A percentile compares a stretch with the other conserved stretches of the same genome.
Evolutionary conservation across 30 jellyfish, hydroid and myxozoan species (phyloP).

Genomic region (Chironex yamaguchii): DNA sequence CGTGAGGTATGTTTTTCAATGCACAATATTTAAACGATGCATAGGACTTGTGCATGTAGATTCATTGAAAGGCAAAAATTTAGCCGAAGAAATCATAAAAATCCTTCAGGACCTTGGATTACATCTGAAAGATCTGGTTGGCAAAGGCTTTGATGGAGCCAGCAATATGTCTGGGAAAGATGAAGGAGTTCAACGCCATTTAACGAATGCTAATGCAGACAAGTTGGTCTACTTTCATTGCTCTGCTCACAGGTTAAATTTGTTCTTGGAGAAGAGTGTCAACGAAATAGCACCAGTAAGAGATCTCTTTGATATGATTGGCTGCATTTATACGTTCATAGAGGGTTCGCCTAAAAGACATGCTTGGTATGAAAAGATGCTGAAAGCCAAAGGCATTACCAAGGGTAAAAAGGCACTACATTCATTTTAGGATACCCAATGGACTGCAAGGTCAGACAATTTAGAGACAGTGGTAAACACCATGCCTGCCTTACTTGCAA

Average conservation of each 20-base stretch:
- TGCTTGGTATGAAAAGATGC: conserved; percentile 14
- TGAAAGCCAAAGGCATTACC: background rate
- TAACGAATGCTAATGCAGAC: conserved; percentile 34
- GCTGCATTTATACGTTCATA: conserved; percentile 13
- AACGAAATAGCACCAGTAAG: conserved; percentile 1
- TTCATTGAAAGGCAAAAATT: conserved; percentile 12
- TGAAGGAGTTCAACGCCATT: conserved; percentile 38
- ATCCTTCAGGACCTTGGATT: background rate
- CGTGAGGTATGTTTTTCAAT: conserved; percentile 15
- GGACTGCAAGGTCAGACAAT: conserved; percentile 58
- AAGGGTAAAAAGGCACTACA: conserved; percentile 53
- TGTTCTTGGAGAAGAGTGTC: conserved; percentile 24
- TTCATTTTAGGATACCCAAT: conserved; percentile 37
- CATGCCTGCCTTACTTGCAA: conserved; percentile 37
- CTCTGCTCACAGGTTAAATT: conserved; percentile 28
- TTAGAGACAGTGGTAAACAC: conserved; percentile 8
- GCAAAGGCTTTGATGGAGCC: no score
- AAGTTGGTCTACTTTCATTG: conserved; percentile 28
- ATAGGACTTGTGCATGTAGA: conserved; percentile 12
- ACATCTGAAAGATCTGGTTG: conserved; percentile 26
- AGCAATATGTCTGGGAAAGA: conserved; percentile 43
- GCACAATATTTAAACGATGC: conserved; percentile 4
- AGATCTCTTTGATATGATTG: conserved; percentile 43
- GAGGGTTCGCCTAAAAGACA: conserved; percentile 60
- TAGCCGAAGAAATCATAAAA: conserved; percentile 27